These are phyloP conservation scores for Paramisgurnus dabryanus DNA, from an alignment of 2,113 vertebrate species.

Conservation along the genomic window DNA sequence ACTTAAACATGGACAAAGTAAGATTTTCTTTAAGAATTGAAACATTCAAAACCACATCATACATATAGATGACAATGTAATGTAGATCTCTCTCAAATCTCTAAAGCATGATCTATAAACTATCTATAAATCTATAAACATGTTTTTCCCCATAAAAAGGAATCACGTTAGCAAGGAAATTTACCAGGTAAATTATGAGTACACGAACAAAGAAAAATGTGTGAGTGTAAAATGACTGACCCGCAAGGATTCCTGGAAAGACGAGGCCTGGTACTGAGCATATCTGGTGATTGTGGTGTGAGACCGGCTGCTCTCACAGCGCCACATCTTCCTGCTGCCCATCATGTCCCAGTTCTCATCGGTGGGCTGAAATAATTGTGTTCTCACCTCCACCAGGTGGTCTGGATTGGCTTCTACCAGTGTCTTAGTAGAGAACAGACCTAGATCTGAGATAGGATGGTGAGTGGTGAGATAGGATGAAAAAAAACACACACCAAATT, in stretches of 20 bases:
- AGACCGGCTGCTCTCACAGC: conserved; percentile 95
- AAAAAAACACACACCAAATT: background rate
- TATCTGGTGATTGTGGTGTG: conserved; percentile 97
- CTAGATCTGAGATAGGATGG: conserved; percentile 78
- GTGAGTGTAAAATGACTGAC: conserved; percentile 65
- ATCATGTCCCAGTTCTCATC: conserved; percentile 98
- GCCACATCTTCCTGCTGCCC: conserved; percentile 94
- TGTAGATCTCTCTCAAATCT: too few relatives aligned
- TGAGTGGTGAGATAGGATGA: too few relatives aligned
- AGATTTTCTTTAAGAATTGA: too few relatives aligned
- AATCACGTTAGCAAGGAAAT: too few relatives aligned
- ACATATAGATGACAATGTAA: too few relatives aligned
- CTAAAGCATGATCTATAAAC: too few relatives aligned
- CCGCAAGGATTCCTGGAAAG: conserved; percentile 96
- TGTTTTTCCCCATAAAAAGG: too few relatives aligned
- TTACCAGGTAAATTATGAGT: too few relatives aligned
- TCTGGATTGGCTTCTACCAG: conserved; percentile 97
- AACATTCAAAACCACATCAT: too few relatives aligned
- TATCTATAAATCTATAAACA: too few relatives aligned
- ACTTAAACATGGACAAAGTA: too few relatives aligned
- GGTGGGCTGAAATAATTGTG: conserved; percentile 91
- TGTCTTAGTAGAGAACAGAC: conserved; percentile 97
- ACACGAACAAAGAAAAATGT: too few relatives aligned
- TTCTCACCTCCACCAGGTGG: conserved; percentile 95
- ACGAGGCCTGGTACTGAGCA: conserved; percentile 97